Percentiles rank a stretch among this genome's conserved stretches.
These are phyloP conservation scores for Orchesella cincta DNA, from an alignment of 1,140 invertebrate species.

Conservation along the genomic window DNA sequence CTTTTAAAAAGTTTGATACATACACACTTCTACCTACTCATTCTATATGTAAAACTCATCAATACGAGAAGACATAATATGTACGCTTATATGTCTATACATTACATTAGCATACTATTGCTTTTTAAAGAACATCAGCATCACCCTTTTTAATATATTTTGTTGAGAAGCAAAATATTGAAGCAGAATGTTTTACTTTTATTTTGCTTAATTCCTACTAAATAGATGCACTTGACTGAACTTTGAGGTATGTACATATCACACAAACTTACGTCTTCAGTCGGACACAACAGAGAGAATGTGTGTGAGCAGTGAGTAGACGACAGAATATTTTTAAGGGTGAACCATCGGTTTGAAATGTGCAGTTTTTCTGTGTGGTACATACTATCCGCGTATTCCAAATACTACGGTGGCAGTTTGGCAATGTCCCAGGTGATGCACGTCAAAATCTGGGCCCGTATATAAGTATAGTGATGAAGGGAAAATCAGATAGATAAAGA, in stretches of 20 bases:
- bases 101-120: too few species aligned
- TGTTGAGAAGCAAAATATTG: too few species aligned
- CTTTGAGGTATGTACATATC: not conserved
- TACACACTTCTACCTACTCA: too few species aligned
- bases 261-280: not conserved
- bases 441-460: not conserved
- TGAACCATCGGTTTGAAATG: not conserved
- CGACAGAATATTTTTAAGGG: conserved; percentile 3
- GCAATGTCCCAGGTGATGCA: not conserved
- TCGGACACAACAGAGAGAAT: not conserved
- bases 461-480: not conserved
- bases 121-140: too few species aligned
- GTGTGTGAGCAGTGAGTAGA: not conserved
- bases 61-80: too few species aligned
- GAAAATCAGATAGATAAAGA: not conserved
- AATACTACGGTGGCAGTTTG: not conserved
- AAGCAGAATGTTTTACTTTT: not conserved
- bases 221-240: not conserved
- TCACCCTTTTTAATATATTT: too few species aligned
- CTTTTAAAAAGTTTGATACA: too few species aligned
- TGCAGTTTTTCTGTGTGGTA: not conserved
- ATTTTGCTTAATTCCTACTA: not conserved
- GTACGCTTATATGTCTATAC: too few species aligned
- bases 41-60: too few species aligned
- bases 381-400: not conserved